A percentile compares a stretch with the other conserved stretches of the same genome.
These are phyloP conservation scores for Anoncus sp. DNA, from an alignment of 2,888 invertebrate genomes.

Conservation along the genomic window DNA sequence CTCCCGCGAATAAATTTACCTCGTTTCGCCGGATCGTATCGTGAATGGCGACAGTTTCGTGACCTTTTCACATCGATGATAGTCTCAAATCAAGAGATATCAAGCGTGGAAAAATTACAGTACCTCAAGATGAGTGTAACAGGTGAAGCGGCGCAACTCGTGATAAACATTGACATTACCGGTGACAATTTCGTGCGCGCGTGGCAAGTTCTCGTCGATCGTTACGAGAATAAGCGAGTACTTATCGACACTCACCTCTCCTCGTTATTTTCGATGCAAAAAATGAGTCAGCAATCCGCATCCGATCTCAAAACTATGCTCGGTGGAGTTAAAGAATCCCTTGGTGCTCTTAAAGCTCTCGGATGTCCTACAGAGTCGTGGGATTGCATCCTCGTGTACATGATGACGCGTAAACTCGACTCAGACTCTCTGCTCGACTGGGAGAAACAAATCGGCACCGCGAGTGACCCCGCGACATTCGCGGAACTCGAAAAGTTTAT, in stretches of 20 bases:
- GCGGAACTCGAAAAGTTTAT: constrained; percentile 24
- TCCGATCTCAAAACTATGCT: constrained; percentile 34
- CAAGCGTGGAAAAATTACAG: constrained; percentile 26
- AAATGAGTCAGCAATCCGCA: constrained; percentile 8
- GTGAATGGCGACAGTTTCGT: constrained; percentile 11
- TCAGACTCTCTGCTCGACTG: constrained; percentile 25
- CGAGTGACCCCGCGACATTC: background rate
- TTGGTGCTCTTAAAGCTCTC: constrained; percentile 47
- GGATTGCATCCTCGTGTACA: constrained; percentile 31
- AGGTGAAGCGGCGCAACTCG: constrained; percentile 36
- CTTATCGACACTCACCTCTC: constrained; percentile 37
- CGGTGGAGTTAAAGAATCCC: constrained; percentile 36
- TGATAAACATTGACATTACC: constrained; percentile 36
- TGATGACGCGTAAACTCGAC: constrained; percentile 33
- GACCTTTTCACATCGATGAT: constrained; percentile 29
- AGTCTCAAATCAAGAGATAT: background rate
- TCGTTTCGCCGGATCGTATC: constrained; percentile 25
- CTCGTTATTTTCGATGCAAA: constrained; percentile 26
- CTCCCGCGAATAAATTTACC: constrained; percentile 24
- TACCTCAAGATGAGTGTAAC: constrained; percentile 30
- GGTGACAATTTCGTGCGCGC: constrained; percentile 44
- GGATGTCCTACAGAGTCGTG: constrained; percentile 13
- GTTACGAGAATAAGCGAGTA: constrained; percentile 55
- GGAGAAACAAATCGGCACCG: constrained; percentile 27
- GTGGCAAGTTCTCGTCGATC: constrained; percentile 34